Conservation (phyloP, 92 coral and sea anemone genomes). For the Siderastrea radians region DNA sequence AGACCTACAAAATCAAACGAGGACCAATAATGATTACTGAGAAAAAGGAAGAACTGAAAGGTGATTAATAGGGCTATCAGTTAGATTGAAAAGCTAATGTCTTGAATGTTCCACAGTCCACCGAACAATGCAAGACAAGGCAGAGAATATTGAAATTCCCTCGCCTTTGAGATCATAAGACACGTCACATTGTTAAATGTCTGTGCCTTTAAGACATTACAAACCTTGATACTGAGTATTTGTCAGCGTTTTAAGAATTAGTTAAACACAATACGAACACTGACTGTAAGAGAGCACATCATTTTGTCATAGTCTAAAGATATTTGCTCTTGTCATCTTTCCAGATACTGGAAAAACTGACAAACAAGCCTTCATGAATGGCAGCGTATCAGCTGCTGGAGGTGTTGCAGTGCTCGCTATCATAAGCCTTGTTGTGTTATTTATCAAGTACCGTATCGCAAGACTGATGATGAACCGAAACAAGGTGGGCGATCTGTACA, state of each 20-base stretch:
- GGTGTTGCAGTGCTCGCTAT: constrained; percentile 33
- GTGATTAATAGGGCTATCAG: background rate
- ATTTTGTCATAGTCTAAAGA: background rate
- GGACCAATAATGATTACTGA: constrained; percentile 20
- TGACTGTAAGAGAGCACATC: background rate
- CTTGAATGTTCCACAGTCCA: no score
- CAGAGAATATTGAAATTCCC: no score
- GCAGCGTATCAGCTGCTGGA: constrained; percentile 29
- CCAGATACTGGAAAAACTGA: constrained; percentile 17
- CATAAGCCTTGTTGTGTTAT: constrained; percentile 28
- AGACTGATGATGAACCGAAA: constrained; percentile 50
- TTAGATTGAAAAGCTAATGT: background rate
- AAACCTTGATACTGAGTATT: no score
- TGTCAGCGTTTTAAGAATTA: no score
- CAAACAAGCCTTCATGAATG: constrained; percentile 36
- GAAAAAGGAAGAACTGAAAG: background rate
- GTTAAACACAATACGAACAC: no score
- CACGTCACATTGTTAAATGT: no score
- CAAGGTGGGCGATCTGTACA: constrained; percentile 47
- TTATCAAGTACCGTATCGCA: constrained; percentile 44
- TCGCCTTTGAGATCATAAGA: no score
- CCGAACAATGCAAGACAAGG: no score
- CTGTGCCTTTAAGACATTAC: no score
- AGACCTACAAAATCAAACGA: constrained; percentile 3
- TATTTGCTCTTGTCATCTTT: background rate